Evolutionary conservation across 2,113 vertebrate species (phyloP), one percentile per base, ranked within the genome.

Genomic region (Megaleporinus macrocephalus): DNA sequence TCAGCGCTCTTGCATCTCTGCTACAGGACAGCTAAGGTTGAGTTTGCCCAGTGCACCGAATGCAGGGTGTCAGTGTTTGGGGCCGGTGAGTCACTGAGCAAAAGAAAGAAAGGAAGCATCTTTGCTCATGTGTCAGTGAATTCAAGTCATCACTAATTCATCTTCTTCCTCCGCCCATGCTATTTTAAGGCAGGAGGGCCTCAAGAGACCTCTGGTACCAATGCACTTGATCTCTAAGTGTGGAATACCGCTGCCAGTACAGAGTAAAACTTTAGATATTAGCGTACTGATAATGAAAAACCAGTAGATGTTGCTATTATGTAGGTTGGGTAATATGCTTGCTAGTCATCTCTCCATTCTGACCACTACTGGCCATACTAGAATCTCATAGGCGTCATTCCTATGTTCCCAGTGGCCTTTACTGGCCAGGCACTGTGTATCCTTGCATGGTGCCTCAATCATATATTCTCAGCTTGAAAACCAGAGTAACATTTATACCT

Each of bases 71-170:
- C 66, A 36, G 22, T 3, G 2, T 11, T 26, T n/a, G 36, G 66
- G 22, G 33, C 12, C 22, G 41, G 12, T n/a, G 66, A 70, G 36
- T 70, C 33, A 24, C 66, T 44, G 66, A 41, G 33, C 12, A 11
- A 62, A 57, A 47, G 41, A 62, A 73, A 24, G 33, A 70, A 36
- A n/a, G 33, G 24, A 82, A 41, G 27, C 36, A 69, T 76, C 29
- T 44, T 29, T 30, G 30, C 69, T 70, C 30, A 57, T 69, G 41
- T 59, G 51, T 59, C 55, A 0, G 6, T 68, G 74, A 66, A 18
- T 62, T 51, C 26, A n/a, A 68, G 62, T 79, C 84, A 87, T 87
- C 59, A 87, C 81, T 83, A 74, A 85, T 90, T 84, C 49, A 87
- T 83, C 61, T 26, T 82, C 30, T 73, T 78, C 68, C 49, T 81